phyloP scores from a whole-genome alignment of 2,888 invertebrate genomes.

The Cremastinae sp. region DNA sequence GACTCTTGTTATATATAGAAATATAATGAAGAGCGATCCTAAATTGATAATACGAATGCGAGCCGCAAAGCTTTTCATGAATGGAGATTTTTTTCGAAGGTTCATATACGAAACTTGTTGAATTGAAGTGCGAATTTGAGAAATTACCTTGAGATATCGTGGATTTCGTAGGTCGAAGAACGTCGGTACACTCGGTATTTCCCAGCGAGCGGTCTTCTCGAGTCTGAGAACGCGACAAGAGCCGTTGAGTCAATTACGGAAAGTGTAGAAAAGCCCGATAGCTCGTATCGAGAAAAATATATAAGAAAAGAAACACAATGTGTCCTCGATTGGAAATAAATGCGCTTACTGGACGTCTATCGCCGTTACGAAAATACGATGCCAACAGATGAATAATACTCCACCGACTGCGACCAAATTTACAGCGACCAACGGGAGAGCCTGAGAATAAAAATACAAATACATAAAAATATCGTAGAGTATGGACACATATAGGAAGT shows the following conservation, averaged over 20 bases:
- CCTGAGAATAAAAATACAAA: slow-evolving; percentile 72
- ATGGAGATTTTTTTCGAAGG: no score
- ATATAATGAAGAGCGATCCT: no score
- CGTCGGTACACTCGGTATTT: slow-evolving; percentile 69
- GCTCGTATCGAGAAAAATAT: background rate
- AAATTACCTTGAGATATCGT: slow-evolving; percentile 77
- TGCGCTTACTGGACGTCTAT: slow-evolving; percentile 77
- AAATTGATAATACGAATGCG: no score
- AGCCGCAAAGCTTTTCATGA: no score
- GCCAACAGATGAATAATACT: slow-evolving; percentile 66
- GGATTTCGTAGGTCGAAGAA: slow-evolving; percentile 79
- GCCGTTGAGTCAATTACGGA: background rate
- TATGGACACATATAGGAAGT: slow-evolving; percentile 19
- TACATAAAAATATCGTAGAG: slow-evolving; percentile 18
- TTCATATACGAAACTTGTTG: no score
- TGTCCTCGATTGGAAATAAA: background rate
- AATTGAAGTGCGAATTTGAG: slow-evolving; percentile 39
- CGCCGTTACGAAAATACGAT: slow-evolving; percentile 71
- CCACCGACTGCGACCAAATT: slow-evolving; percentile 55
- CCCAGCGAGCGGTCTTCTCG: slow-evolving; percentile 67
- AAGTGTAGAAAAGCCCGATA: background rate
- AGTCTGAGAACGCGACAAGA: slow-evolving; percentile 42
- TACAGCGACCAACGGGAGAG: slow-evolving; percentile 68
- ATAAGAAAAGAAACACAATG: background rate
- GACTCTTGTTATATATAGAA: no score